Evolutionary conservation across 2,113 vertebrate species (phyloP).

Genomic region (Kryptolebias marmoratus): DNA sequence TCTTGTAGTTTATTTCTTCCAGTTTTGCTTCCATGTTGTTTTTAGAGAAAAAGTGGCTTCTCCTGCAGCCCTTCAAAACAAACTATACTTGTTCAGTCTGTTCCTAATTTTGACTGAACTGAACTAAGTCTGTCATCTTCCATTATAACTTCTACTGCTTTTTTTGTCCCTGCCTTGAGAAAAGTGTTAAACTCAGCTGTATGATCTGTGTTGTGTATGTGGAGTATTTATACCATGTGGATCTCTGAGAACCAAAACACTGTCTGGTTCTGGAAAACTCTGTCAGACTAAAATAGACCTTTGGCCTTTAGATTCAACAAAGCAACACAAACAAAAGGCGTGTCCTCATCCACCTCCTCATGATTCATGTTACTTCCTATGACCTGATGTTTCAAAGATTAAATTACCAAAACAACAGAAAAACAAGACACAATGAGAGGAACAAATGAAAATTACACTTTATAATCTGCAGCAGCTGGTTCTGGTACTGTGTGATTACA

Average conservation of each 20-base stretch:
- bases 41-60: background rate
- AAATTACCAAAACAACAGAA: constrained; percentile 1
- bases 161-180: background rate
- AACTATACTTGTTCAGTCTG: background rate
- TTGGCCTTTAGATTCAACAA: constrained; percentile 57
- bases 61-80: background rate
- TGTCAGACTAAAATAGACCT: constrained; percentile 38
- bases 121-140: no score
- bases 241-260: constrained; percentile 42
- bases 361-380: constrained; percentile 50
- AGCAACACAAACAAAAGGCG: constrained; percentile 43
- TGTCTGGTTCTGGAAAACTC: constrained; percentile 19
- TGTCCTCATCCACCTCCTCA: constrained; percentile 6
- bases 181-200: no score
- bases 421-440: constrained; percentile 32
- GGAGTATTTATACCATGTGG: constrained; percentile 8
- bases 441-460: constrained; percentile 14
- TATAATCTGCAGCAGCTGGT: background rate
- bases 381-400: constrained; percentile 7
- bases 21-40: no score
- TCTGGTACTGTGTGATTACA: no score
- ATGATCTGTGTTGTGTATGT: background rate
- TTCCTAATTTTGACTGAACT: no score
- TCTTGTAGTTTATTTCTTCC: no score
- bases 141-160: background rate